These are phyloP conservation scores for Morus bassanus DNA, from an alignment of 2,797 vertebrate genomes.

Conservation along the genomic window DNA sequence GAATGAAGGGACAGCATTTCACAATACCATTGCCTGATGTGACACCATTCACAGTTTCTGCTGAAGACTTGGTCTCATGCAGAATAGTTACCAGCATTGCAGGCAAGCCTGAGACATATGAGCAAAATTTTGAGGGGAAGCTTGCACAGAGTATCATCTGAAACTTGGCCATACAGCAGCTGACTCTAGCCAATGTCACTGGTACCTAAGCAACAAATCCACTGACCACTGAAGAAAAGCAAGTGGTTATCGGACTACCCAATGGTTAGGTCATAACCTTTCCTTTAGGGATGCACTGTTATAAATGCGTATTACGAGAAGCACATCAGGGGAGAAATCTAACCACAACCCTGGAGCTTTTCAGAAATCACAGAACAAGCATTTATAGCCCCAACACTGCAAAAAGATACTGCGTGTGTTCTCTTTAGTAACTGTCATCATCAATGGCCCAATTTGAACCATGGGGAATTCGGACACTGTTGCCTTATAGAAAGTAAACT, in stretches of 20 bases:
- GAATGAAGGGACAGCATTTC: background rate
- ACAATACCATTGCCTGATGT: background rate
- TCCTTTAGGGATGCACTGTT: background rate
- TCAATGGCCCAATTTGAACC: background rate
- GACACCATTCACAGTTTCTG: background rate
- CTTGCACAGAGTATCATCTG: background rate
- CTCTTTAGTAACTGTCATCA: background rate
- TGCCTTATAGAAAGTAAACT: background rate
- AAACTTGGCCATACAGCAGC: background rate
- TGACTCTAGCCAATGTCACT: background rate
- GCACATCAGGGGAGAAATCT: background rate
- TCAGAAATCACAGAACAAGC: background rate
- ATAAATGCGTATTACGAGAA: background rate
- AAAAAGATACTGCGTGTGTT: background rate
- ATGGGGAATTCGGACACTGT: background rate
- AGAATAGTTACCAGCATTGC: background rate
- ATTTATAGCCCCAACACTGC: background rate
- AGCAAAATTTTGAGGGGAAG: background rate
- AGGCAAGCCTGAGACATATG: background rate
- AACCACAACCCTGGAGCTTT: background rate
- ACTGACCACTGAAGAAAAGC: background rate
- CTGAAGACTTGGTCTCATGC: background rate
- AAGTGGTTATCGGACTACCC: background rate
- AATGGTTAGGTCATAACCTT: background rate
- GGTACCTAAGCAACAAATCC: background rate